These are phyloP conservation scores for Achatina immaculata DNA, from an alignment of 1,140 invertebrate genomes.

Conservation along the genomic window DNA sequence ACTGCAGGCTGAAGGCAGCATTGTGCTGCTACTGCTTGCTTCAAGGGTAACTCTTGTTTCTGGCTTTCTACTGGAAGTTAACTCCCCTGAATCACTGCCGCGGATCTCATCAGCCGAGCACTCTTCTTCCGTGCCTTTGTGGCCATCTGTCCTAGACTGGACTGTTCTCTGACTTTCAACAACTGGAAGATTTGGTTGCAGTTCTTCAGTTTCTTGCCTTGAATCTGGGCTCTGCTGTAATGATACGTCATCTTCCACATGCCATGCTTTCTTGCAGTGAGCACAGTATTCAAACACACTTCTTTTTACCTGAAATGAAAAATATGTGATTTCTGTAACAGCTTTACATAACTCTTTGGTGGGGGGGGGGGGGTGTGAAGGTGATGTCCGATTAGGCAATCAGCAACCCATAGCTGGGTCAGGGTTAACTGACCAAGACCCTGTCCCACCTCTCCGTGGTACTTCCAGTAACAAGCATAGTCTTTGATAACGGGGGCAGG, in stretches of 20 bases:
- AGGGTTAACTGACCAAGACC: not conserved
- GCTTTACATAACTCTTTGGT: not conserved
- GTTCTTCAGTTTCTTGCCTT: not conserved
- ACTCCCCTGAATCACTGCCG: constrained; percentile 37
- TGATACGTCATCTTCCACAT: not conserved
- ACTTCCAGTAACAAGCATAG: too few species aligned
- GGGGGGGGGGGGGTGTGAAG: not conserved
- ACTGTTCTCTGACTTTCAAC: not conserved
- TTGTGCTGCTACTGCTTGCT: constrained; percentile 37
- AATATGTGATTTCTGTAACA: not conserved
- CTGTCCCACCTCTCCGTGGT: too few species aligned
- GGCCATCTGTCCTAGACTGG: not conserved
- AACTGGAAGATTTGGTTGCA: not conserved
- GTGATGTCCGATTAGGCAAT: not conserved
- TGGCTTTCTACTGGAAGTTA: constrained; percentile 40
- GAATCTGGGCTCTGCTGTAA: too few species aligned
- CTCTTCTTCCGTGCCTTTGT: not conserved
- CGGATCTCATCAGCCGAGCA: constrained; percentile 5
- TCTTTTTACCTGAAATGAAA: constrained; percentile 1
- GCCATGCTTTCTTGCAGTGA: constrained; percentile 32
- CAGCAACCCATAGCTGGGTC: not conserved
- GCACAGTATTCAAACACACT: constrained; percentile 30
- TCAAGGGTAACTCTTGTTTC: constrained; percentile 2
- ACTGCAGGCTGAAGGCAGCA: constrained; percentile 33
- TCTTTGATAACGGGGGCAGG: too few species aligned